A percentile compares a stretch with the other conserved stretches of the same genome.
Conservation (phyloP, 2,113 vertebrate genomes). For the Puffinus mauretanicus region DNA sequence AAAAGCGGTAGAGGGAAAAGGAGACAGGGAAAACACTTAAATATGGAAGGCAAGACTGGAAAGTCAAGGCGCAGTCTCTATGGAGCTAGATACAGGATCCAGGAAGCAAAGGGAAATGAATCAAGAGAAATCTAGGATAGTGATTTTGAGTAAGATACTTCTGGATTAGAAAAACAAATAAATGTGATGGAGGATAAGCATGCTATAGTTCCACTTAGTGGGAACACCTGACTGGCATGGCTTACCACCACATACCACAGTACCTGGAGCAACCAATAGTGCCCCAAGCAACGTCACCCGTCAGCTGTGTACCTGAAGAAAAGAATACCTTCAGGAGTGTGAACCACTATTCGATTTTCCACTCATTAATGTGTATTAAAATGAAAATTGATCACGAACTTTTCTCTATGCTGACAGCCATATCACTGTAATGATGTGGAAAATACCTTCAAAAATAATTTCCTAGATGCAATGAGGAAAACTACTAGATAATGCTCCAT, state of each 20-base stretch:
- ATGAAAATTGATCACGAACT: background rate
- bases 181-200: background rate
- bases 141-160: background rate
- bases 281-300: too few species aligned
- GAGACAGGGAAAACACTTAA: background rate
- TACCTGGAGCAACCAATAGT: fast-evolving
- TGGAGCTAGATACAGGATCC: background rate
- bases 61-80: background rate
- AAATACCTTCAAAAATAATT: background rate
- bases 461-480: background rate
- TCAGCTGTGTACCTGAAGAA: background rate
- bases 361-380: background rate
- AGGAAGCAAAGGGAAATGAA: background rate
- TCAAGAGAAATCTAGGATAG: background rate
- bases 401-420: background rate
- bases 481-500: background rate
- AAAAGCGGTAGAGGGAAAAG: background rate
- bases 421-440: background rate
- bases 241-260: too few species aligned
- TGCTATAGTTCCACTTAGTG: background rate
- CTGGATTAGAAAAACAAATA: background rate
- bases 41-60: background rate
- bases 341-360: background rate
- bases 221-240: too few species aligned
- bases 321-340: fast-evolving